A percentile compares a stretch with the other conserved stretches of the same genome.
phyloP scores from a whole-genome alignment of 2,888 invertebrate species.

The Entomobrya proxima region DNA sequence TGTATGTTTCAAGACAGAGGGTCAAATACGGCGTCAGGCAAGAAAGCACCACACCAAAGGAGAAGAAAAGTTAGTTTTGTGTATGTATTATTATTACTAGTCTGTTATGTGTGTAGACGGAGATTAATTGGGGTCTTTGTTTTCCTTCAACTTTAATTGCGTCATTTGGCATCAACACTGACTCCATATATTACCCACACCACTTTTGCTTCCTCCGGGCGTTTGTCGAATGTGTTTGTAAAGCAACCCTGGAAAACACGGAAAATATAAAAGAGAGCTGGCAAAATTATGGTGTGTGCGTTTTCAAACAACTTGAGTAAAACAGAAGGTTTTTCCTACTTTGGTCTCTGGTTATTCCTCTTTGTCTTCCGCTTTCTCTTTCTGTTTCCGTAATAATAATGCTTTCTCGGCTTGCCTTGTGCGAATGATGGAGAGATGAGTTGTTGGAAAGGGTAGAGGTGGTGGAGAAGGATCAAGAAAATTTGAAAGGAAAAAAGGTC shows the following conservation, averaged over 20 bases:
- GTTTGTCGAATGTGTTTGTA: slow-evolving; percentile 13
- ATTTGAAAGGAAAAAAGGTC: slow-evolving; percentile 41
- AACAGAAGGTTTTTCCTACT: slow-evolving; percentile 37
- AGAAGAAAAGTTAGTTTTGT: neutral
- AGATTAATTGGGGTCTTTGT: slow-evolving; percentile 67
- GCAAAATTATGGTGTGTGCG: slow-evolving; percentile 27
- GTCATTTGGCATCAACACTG: slow-evolving; percentile 66
- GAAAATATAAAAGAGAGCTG: slow-evolving; percentile 26
- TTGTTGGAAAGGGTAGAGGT: neutral
- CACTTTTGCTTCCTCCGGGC: slow-evolving; percentile 53
- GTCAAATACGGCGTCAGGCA: too few relatives aligned
- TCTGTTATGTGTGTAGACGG: slow-evolving; percentile 49
- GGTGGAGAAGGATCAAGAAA: slow-evolving; percentile 5
- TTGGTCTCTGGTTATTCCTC: slow-evolving; percentile 17
- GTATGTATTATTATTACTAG: slow-evolving; percentile 16
- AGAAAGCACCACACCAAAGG: neutral
- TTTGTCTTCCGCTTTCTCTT: slow-evolving; percentile 17
- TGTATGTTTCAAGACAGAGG: too few relatives aligned
- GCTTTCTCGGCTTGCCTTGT: slow-evolving; percentile 7
- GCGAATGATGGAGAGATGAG: slow-evolving; percentile 1
- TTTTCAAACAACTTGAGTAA: neutral
- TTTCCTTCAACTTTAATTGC: slow-evolving; percentile 67
- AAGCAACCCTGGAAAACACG: slow-evolving; percentile 25
- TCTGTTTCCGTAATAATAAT: neutral
- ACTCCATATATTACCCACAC: slow-evolving; percentile 55